Percentiles rank a stretch among this genome's conserved stretches.
Conservation (phyloP, 2,113 vertebrate species). For the Rhabdornis inornatus region DNA sequence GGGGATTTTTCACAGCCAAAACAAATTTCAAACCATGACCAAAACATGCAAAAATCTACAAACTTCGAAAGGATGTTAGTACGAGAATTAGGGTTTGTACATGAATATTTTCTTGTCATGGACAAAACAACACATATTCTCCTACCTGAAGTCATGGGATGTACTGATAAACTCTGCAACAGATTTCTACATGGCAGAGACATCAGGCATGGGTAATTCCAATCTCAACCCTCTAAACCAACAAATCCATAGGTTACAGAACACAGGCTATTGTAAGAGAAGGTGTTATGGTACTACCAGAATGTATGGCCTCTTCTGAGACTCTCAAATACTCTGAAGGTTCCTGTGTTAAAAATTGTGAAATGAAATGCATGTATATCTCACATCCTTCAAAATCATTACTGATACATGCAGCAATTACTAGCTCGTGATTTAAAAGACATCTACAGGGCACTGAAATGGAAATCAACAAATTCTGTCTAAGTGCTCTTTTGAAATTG, state of each 20-base stretch:
- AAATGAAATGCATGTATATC: slow-evolving; percentile 25
- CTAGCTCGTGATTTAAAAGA: slow-evolving; percentile 52
- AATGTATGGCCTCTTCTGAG: neutral
- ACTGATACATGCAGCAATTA: slow-evolving; percentile 50
- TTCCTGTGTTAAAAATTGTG: slow-evolving; percentile 33
- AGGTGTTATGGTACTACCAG: neutral
- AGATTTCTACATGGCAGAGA: neutral
- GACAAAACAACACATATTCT: neutral
- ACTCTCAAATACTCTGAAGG: slow-evolving; percentile 29
- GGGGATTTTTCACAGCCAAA: neutral
- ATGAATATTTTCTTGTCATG: neutral
- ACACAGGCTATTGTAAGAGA: neutral
- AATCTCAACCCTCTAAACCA: neutral
- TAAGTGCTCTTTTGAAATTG: slow-evolving; percentile 41
- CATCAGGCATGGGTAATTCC: neutral
- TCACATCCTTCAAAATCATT: slow-evolving; percentile 64
- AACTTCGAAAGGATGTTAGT: neutral
- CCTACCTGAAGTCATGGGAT: neutral
- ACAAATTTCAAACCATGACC: neutral
- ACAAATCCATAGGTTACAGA: neutral
- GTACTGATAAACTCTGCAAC: neutral
- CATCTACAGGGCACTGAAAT: slow-evolving; percentile 52
- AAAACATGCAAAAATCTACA: neutral
- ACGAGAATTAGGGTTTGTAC: neutral
- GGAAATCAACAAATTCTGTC: slow-evolving; percentile 57